Percentiles rank a stretch among this genome's conserved stretches.
Conservation (phyloP, 2,797 vertebrate genomes). For the Lepilemur septentrionalis region DNA sequence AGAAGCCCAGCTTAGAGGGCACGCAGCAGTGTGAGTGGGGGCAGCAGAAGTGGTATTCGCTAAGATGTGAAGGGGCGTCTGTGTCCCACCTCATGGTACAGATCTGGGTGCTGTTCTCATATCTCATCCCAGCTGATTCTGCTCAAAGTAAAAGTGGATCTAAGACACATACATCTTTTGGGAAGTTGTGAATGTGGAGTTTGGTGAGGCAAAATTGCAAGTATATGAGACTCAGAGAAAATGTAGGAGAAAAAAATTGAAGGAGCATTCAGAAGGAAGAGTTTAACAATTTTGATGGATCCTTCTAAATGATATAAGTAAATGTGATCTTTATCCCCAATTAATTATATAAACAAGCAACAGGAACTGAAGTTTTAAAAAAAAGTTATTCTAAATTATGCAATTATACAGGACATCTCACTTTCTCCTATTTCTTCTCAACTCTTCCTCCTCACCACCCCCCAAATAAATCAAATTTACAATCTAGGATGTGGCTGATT, state of each 20-base stretch:
- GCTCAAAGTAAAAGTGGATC: neutral
- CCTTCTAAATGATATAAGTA: neutral
- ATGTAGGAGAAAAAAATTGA: neutral
- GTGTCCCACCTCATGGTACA: neutral
- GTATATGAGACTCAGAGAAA: neutral
- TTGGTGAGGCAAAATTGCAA: neutral
- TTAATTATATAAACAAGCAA: neutral
- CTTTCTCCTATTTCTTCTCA: slow-evolving; percentile 1
- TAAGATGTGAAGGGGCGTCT: neutral
- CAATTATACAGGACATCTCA: neutral
- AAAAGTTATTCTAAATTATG: neutral
- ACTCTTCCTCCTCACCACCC: neutral
- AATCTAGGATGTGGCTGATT: neutral
- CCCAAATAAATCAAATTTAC: slow-evolving; percentile 49
- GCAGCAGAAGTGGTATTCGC: neutral
- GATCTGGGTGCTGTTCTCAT: neutral
- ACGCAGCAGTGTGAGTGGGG: neutral
- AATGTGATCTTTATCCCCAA: neutral
- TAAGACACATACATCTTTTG: neutral
- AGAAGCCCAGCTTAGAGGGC: neutral
- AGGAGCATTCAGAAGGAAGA: neutral
- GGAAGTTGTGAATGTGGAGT: neutral
- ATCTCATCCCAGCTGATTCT: neutral
- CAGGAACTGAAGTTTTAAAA: neutral
- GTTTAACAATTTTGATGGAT: neutral